These are phyloP conservation scores for Delia radicum DNA, from an alignment of 1,140 invertebrate species.

Conservation along the genomic window DNA sequence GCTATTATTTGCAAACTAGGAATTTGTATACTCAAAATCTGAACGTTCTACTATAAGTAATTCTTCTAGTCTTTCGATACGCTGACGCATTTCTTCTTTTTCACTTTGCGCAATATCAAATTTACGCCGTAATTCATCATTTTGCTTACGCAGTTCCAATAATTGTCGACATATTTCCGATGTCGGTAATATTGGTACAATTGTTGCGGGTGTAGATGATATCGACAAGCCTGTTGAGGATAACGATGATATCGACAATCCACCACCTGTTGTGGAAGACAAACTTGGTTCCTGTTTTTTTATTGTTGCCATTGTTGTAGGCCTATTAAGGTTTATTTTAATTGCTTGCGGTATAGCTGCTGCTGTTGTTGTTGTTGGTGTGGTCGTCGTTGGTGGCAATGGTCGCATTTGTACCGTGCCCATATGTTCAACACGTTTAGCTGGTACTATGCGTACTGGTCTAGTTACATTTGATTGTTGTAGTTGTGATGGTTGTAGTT, in stretches of 20 bases:
- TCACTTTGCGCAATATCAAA: constrained; percentile 30
- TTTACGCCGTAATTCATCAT: constrained; percentile 40
- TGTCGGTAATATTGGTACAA: constrained; percentile 45
- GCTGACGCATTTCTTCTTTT: constrained; percentile 43
- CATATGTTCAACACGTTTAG: constrained; percentile 34
- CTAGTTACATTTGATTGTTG: constrained; percentile 24
- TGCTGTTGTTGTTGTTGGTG: neutral
- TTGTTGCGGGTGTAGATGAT: constrained; percentile 27
- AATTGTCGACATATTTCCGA: constrained; percentile 50
- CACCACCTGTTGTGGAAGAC: too few species aligned
- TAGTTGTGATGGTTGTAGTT: too few species aligned
- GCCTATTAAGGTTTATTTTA: too few species aligned
- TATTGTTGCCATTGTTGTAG: too few species aligned
- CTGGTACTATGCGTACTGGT: constrained; percentile 31
- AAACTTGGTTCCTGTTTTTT: neutral
- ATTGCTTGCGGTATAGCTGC: neutral
- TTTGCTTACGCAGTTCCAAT: constrained; percentile 45
- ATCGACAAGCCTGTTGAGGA: constrained; percentile 26
- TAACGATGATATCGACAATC: too few species aligned
- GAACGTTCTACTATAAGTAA: constrained; percentile 33
- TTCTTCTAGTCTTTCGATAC: constrained; percentile 47
- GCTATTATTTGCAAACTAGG: constrained; percentile 13
- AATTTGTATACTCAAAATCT: constrained; percentile 24
- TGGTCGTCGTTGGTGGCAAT: neutral
- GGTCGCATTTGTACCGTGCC: constrained; percentile 41